A percentile compares a stretch with the other conserved stretches of the same genome.
phyloP scores from a whole-genome alignment of 2,113 vertebrate genomes.

The Neoarius graeffei region DNA sequence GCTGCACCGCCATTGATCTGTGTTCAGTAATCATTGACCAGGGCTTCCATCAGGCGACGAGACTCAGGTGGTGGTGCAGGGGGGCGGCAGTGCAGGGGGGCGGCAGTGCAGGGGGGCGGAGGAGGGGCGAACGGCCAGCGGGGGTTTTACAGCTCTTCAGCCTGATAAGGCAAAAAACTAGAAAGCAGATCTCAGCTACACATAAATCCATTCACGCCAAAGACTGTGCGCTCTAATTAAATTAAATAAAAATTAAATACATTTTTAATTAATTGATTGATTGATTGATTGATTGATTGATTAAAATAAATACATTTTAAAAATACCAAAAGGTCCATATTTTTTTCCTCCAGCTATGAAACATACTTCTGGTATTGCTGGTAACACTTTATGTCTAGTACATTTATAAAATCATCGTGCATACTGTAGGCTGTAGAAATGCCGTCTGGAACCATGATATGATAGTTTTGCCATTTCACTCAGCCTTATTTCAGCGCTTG shows the following conservation, averaged over 20 bases:
- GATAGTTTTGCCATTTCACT: not conserved
- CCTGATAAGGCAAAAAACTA: conserved; percentile 29
- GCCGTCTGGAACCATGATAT: not conserved
- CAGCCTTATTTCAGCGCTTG: not conserved
- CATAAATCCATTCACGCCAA: not conserved
- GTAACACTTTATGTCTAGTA: no score
- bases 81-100: conserved; percentile 5
- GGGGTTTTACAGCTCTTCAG: conserved; percentile 53
- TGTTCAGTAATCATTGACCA: conserved; percentile 66
- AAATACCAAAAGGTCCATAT: no score
- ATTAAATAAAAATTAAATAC: no score
- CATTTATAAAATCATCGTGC: no score
- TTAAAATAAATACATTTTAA: no score
- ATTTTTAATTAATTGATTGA: no score
- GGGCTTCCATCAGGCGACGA: conserved; percentile 41
- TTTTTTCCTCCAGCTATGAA: not conserved
- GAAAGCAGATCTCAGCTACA: not conserved
- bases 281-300: no score
- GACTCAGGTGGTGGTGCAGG: conserved; percentile 2
- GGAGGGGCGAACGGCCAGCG: conserved; percentile 53
- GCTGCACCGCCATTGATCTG: conserved; percentile 62
- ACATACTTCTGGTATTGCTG: not conserved
- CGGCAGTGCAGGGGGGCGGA: conserved; percentile 25
- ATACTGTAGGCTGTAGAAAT: no score
- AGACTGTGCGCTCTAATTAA: not conserved